Evolutionary conservation across 2,113 vertebrate genomes (phyloP), one percentile per base, ranked within the genome.

Genomic region (Oriolus oriolus): DNA sequence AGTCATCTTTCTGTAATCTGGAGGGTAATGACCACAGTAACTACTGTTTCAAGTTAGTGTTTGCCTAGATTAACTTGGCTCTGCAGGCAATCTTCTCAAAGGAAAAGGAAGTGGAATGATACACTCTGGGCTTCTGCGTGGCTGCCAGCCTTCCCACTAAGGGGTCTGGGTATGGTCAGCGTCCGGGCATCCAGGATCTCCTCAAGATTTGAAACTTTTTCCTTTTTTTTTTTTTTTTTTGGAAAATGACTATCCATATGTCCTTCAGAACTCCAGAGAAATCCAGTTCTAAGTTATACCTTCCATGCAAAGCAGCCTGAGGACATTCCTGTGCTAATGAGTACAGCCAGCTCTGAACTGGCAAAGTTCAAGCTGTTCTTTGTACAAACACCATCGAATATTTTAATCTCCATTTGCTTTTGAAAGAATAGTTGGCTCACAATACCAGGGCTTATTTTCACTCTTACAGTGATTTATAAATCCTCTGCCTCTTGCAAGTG

Each of bases 291-390:
- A 57, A 57, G 60, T 92, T 70, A 20, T 11, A 86, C 75, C 54
- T 94, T 83, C 68, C 75, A 37, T 30, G 59, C 84, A 87, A 92
- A 95, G 75, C 60, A 84, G 39, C 89, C 93, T 68, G 84, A 95
- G 94, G 94, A 89, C 96, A 94, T 97, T 96, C 89, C 87, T 91
- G 91, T 47, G 33, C 95, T 93, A 96, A 87, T 94, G 87, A 96
- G 89, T 66, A 81, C 95, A 92, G 81, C 84, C 92, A 83, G 90
- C 92, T 91, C 96, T 78, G 18, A 89, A 87, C 83, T 95, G 87
- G 90, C 86, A 87, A 68, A 97, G 95, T 97, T 97, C 97, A 95
- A 68, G 44, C 89, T 97, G 97, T 97, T 95, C 97, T 96, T 93
- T 97, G 56, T 77, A 91, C 60, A 76, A 84, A 92, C 81, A 73